phyloP scores from a whole-genome alignment of 2,888 invertebrate genomes.

The Ichneumon xanthorius region DNA sequence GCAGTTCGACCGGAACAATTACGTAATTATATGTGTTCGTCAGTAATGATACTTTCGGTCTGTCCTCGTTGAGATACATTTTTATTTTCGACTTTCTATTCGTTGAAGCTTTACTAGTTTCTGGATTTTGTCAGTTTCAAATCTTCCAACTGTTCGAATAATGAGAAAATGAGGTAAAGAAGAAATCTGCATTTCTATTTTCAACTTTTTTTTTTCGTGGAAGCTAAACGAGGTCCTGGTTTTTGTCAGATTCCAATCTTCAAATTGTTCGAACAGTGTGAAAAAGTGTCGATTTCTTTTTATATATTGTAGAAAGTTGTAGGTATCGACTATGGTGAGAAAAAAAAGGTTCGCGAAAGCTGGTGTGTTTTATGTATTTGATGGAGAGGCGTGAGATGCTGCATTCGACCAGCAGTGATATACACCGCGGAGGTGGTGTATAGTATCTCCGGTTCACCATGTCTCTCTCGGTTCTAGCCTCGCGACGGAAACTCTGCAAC shows the following conservation, averaged over 20 bases:
- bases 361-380: conserved; percentile 17
- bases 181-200: no score
- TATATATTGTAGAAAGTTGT: background rate
- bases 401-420: conserved; percentile 17
- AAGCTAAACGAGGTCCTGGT: no score
- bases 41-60: background rate
- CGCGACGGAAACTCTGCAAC: conserved; percentile 68
- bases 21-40: background rate
- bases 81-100: background rate
- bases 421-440: conserved; percentile 16
- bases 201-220: background rate
- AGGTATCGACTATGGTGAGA: background rate
- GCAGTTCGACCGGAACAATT: conserved; percentile 16
- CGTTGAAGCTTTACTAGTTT: no score
- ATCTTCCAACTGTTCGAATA: no score
- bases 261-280: no score
- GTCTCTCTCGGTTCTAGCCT: conserved; percentile 61
- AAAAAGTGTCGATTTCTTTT: no score
- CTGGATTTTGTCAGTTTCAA: no score
- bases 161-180: no score
- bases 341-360: conserved; percentile 8
- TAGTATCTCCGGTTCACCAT: conserved; percentile 55
- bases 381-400: conserved; percentile 45
- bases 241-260: no score
- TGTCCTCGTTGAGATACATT: background rate